Evolutionary conservation across 2,113 vertebrate genomes (phyloP), one percentile per base, ranked within the genome.

Genomic region (Erythrocebus patas): DNA sequence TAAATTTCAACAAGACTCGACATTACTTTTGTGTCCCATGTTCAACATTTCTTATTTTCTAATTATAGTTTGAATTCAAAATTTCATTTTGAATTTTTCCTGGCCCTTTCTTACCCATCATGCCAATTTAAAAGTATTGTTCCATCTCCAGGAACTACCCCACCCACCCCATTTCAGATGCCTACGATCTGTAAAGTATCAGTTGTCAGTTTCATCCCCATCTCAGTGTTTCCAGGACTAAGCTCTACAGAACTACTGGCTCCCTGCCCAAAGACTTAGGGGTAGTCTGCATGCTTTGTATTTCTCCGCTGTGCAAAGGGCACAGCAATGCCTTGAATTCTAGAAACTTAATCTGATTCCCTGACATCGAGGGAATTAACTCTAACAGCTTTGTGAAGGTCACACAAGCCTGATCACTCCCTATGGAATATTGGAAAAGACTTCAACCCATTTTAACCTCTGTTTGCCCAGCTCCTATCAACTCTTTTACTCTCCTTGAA

Each of bases 281-380:
- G 35, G 23, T 40, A 32, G 13, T 78, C 81, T 61, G 13, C 18
- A 38, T 55, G 59, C 27, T 82, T 79, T 64, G 7, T 59, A n/a
- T 17, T 70, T 87, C 64, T 95, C 72, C 16, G 50, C 40, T n/a
- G 5, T 50, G 70, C 14, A 81, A 38, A 78, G 8, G 40, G 23
- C 79, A 91, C 5, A 89, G 35, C 10, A 57, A 86, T 78, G 25
- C 59, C 61, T 79, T 87, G n/a, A 94, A 61, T 84, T 97, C 57
- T 89, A 73, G 91, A 96, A 96, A 95, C 35, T n/a, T 92, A 75
- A 55, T 92, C 76, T 9, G 32, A 55, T 79, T 87, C 35, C 80
- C 45, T 92, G 78, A 75, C 64, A 88, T 78, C 43, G 73, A 93
- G 80, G 64, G 64, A 98, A 93, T 93, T 68, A 78, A 94, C 22